Percentiles rank a stretch among this genome's conserved stretches.
Conservation (phyloP, 2,797 vertebrate genomes). For the Pteropus rufus region DNA sequence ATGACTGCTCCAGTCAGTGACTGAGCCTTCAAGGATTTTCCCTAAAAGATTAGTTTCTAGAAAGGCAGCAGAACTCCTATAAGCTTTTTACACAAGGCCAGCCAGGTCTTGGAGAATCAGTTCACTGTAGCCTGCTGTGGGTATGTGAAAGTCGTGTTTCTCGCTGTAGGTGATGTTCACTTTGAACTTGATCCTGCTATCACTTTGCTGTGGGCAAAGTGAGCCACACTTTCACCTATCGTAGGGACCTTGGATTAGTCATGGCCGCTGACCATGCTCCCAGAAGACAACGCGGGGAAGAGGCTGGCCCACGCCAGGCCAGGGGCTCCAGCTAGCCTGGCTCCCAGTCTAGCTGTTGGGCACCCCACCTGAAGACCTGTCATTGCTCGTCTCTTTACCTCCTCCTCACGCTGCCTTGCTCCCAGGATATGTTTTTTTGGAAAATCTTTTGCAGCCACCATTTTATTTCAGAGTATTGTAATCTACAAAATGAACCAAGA, state of each 20-base stretch:
- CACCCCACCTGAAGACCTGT: neutral
- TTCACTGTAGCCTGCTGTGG: constrained; percentile 81
- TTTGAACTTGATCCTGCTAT: neutral
- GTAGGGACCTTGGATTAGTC: neutral
- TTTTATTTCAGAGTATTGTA: constrained; percentile 46
- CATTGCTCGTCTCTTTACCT: neutral
- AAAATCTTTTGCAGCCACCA: neutral
- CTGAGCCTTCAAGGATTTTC: constrained; percentile 88
- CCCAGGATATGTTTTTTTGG: neutral
- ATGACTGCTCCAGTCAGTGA: constrained; percentile 81
- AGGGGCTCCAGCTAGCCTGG: neutral
- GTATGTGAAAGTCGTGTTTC: constrained; percentile 87
- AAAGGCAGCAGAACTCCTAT: constrained; percentile 89
- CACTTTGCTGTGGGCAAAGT: neutral
- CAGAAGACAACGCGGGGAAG: neutral
- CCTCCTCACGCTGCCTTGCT: neutral
- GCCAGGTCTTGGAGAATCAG: constrained; percentile 87
- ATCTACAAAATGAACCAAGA: constrained; percentile 10
- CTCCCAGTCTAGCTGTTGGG: neutral
- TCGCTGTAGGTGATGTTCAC: constrained; percentile 79
- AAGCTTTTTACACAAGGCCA: constrained; percentile 85
- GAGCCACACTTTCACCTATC: neutral
- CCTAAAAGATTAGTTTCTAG: constrained; percentile 92
- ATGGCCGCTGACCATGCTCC: neutral
- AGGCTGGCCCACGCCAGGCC: neutral